phyloP scores from a whole-genome alignment of 2,113 vertebrate species.

The Pollachius pollachius region DNA sequence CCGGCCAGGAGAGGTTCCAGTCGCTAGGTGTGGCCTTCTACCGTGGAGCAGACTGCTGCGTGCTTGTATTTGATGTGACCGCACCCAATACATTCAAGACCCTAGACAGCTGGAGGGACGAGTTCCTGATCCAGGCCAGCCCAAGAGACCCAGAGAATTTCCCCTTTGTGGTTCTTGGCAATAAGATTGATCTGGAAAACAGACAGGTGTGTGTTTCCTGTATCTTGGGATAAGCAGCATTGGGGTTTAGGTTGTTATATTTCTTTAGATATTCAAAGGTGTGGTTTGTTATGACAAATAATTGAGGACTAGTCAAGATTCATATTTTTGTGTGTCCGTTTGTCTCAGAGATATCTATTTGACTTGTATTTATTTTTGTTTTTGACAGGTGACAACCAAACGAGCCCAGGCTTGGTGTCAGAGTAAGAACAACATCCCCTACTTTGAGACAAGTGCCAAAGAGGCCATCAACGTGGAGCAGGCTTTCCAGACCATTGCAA shows the following conservation, averaged over 20 bases:
- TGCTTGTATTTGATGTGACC: conserved; percentile 92
- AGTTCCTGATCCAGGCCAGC: conserved; percentile 94
- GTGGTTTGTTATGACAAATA: no score
- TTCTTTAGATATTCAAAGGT: no score
- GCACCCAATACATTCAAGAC: conserved; percentile 95
- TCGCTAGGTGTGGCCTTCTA: conserved; percentile 95
- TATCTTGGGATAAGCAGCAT: no score
- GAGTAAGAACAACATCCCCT: conserved; percentile 98
- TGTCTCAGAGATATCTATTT: no score
- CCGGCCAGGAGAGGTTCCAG: conserved; percentile 94
- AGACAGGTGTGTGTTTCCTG: conserved; percentile 64
- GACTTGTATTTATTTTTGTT: no score
- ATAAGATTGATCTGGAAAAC: conserved; percentile 97
- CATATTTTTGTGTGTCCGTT: no score
- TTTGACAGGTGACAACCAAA: conserved; percentile 88
- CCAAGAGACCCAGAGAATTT: conserved; percentile 93
- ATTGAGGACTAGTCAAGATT: no score
- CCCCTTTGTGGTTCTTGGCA: conserved; percentile 92
- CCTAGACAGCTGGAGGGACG: conserved; percentile 91
- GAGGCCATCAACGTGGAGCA: conserved; percentile 97
- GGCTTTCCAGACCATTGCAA: conserved; percentile 95
- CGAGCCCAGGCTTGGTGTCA: conserved; percentile 96
- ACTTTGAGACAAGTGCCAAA: conserved; percentile 96
- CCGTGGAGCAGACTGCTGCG: conserved; percentile 92
- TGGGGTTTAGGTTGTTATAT: no score